Conservation (phyloP, 2,113 vertebrate genomes). For the Podarcis cretensis region DNA sequence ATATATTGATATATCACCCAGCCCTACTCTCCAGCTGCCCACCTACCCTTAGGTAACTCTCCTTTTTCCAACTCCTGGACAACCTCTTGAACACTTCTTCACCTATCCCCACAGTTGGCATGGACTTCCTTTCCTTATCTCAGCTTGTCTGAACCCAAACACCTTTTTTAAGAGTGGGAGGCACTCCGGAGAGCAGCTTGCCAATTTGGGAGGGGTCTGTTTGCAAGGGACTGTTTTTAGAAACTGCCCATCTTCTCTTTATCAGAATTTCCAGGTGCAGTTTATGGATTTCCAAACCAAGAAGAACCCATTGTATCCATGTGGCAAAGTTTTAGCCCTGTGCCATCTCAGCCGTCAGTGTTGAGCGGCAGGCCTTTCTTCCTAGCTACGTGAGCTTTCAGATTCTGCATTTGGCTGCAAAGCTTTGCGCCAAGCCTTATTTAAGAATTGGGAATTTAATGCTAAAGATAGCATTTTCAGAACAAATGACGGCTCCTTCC, state of each 20-base stretch:
- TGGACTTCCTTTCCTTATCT: no score
- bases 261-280: background rate
- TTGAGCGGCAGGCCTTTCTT: background rate
- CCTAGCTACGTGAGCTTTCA: background rate
- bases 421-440: background rate
- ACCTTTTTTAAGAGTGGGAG: no score
- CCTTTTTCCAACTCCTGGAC: no score
- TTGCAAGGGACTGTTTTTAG: background rate
- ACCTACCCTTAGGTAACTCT: no score
- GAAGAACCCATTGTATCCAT: background rate
- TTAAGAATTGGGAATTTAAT: background rate
- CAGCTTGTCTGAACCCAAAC: no score
- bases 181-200: no score
- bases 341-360: background rate
- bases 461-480: background rate
- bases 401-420: background rate
- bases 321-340: background rate
- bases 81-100: no score
- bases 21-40: no score
- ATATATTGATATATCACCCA: no score
- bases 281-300: background rate
- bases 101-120: no score
- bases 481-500: background rate
- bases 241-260: background rate
- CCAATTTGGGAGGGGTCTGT: no score